These are phyloP conservation scores for Lophura swinhoii DNA, from an alignment of 2,797 vertebrate genomes.

Conservation along the genomic window DNA sequence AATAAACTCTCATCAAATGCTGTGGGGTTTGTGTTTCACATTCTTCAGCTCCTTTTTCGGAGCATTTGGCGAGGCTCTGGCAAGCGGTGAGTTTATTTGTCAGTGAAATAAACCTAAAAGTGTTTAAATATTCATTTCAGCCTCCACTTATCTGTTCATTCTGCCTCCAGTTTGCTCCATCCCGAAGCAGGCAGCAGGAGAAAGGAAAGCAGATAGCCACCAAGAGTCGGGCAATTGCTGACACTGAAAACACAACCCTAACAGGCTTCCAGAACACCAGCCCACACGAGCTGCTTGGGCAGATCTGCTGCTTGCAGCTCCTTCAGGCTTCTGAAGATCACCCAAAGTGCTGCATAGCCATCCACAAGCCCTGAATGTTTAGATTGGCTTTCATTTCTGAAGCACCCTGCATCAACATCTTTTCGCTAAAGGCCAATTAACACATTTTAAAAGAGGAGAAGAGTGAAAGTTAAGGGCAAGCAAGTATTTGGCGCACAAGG, in stretches of 20 bases:
- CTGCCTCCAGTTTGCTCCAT: background rate
- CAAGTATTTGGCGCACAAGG: background rate
- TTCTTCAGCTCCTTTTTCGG: background rate
- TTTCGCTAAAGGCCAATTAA: background rate
- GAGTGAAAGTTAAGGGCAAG: background rate
- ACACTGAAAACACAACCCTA: background rate
- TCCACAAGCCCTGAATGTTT: rapidly evolving
- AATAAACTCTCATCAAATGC: constrained; percentile 15
- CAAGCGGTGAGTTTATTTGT: constrained; percentile 3
- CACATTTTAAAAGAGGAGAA: background rate
- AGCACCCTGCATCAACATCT: background rate
- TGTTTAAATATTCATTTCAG: constrained; percentile 10
- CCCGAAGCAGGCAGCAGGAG: background rate
- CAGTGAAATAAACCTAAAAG: constrained; percentile 11
- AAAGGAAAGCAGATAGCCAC: background rate
- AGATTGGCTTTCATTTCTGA: background rate
- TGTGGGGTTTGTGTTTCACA: background rate
- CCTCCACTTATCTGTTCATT: background rate
- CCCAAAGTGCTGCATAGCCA: background rate
- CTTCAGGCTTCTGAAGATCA: background rate
- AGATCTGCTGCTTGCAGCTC: background rate
- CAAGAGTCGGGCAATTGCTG: background rate
- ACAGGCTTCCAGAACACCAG: background rate
- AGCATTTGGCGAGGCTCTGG: constrained; percentile 1
- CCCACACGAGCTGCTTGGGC: background rate